Conservation (phyloP, 2,888 invertebrate species). For the Phorcus lineatus region DNA sequence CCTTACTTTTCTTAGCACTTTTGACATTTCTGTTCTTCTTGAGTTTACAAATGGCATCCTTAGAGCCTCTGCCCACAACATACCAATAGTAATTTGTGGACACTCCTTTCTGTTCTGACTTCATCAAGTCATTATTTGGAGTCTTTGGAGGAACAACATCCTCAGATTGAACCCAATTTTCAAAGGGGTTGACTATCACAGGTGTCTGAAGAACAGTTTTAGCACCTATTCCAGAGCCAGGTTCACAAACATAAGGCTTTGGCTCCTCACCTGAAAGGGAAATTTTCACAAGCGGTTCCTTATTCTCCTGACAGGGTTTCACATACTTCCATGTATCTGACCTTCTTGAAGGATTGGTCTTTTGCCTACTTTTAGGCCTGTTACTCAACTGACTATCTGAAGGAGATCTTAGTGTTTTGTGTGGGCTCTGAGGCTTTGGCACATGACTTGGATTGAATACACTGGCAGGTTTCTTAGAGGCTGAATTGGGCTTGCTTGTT, state of each 20-base stretch:
- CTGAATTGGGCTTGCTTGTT: not conserved
- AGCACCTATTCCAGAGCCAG: conserved; percentile 2
- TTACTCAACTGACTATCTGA: conserved; percentile 2
- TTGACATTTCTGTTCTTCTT: conserved; percentile 50
- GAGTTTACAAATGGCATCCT: conserved; percentile 48
- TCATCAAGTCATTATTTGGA: conserved; percentile 30
- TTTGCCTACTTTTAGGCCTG: not conserved
- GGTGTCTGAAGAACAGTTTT: conserved; percentile 49
- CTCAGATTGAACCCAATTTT: conserved; percentile 51
- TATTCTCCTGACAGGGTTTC: conserved; percentile 9
- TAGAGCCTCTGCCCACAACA: conserved; percentile 50
- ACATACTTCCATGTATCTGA: conserved; percentile 13
- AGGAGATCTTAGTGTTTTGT: not conserved
- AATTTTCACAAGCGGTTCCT: conserved; percentile 42
- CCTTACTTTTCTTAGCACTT: conserved; percentile 48
- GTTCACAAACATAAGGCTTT: conserved; percentile 27
- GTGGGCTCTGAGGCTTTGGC: not conserved
- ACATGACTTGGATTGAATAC: not conserved
- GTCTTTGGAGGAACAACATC: conserved; percentile 19
- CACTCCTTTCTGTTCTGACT: conserved; percentile 36
- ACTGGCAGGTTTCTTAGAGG: not conserved
- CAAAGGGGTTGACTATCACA: conserved; percentile 68
- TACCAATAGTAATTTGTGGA: conserved; percentile 53
- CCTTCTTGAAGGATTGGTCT: not conserved
- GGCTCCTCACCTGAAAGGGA: conserved; percentile 25